Percentiles rank a stretch among this genome's conserved stretches.
phyloP scores from a whole-genome alignment of 2,888 invertebrate genomes.

The Artemia sinica region DNA sequence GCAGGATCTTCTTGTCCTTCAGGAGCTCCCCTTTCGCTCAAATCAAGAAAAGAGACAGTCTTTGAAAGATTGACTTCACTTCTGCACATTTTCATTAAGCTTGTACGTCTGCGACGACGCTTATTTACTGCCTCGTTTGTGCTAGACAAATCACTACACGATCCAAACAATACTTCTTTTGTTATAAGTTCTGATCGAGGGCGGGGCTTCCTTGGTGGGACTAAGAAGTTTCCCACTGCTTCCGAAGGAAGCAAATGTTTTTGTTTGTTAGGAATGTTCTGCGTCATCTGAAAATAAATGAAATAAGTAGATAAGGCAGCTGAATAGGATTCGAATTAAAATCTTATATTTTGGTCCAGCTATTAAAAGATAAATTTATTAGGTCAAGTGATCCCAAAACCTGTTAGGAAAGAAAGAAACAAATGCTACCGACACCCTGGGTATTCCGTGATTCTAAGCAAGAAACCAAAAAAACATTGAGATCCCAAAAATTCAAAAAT shows the following conservation, averaged over 20 bases:
- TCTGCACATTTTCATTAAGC: not conserved
- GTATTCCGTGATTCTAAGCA: too few relatives aligned
- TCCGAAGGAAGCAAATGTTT: not conserved
- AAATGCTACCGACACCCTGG: too few relatives aligned
- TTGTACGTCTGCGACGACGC: slow-evolving; percentile 1
- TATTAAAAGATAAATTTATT: too few relatives aligned
- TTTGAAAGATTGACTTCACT: slow-evolving; percentile 10
- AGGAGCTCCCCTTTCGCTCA: slow-evolving; percentile 3
- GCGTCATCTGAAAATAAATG: too few relatives aligned
- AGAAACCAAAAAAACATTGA: too few relatives aligned
- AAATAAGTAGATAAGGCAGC: too few relatives aligned
- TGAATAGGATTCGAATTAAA: too few relatives aligned
- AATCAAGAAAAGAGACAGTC: not conserved
- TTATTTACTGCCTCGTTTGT: not conserved
- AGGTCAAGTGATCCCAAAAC: too few relatives aligned
- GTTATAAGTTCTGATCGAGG: not conserved
- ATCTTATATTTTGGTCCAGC: too few relatives aligned
- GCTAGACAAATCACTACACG: not conserved
- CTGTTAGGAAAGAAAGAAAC: too few relatives aligned
- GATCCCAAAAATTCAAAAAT: too few relatives aligned
- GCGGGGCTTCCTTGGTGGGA: not conserved
- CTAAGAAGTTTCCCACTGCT: not conserved
- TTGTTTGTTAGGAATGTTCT: not conserved
- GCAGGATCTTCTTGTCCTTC: slow-evolving; percentile 12
- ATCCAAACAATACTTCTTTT: not conserved